Base-by-base conservation (phyloP, 2,113 vertebrate species). In the Anguilla japonica region DNA sequence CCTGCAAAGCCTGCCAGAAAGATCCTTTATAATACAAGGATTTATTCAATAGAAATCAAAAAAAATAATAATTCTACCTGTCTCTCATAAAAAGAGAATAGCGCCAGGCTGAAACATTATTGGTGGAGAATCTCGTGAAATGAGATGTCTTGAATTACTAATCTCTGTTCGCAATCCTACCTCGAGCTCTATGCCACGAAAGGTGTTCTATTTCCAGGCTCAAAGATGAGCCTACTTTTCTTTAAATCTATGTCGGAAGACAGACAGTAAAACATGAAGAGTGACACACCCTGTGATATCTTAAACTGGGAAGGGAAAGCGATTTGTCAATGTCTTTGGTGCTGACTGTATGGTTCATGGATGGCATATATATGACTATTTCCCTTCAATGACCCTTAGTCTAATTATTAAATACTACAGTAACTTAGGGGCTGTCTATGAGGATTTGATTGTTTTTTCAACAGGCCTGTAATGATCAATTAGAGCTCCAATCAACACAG, bases 21-120 rank as follows among this genome's bases (percentile, higher is more conserved):
- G 22, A 15, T 43, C 26, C 67, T 82, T 22, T 14, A 57, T 82
- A 71, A 86, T 60, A 40, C 41, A 81, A 81, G 39, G 85, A 86
- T 86, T 75, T 57, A 82, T 22, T 16, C 18, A 6, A 53, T 63
- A 34, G 8, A n/a, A 43, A 82, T 26, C 26, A n/a, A 53, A 53
- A 71, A 46, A 39, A 29, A 82, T 75, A 82, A 86, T 75, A 56
- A 50, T 43, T 86, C 41, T n/a, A 16, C 57, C 41, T 2, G 50
- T 53, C 60, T 53, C 60, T 22, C 20, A n/a, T 40, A 39, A 50
- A 41, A 67, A 29, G 79, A 81, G n/a, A 20, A 20, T 6, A 39
- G 78, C 26, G 75, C 20, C 50, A 29, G 40, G 39, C 26, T 75
- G 71, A 29, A 40, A 11, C 29, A 67, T 14, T n/a, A 75, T 40